Evolutionary conservation across 1,140 invertebrate species (phyloP), one percentile per base, ranked within the genome.

Genomic region (Listronotus oregonensis): DNA sequence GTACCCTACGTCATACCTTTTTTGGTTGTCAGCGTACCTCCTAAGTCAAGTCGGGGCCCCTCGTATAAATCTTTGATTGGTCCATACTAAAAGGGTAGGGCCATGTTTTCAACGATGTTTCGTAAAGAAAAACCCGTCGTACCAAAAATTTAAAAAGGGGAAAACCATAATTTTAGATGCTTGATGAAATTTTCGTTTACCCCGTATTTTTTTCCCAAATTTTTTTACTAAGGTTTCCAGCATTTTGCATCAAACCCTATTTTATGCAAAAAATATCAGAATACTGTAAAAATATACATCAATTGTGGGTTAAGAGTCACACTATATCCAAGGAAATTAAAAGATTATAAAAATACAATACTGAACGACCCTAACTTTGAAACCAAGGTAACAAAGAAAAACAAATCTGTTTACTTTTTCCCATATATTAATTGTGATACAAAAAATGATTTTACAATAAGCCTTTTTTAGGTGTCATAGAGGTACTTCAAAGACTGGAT

Each of bases 41-140:
- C 89, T 71, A 97, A 85, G 82, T 97, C 94, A 75, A 97, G 90
- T 92, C 71, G 91, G 85, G 17, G 93, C 91, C 95, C 94, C 97
- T 73, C 91, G 87, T 64, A 96, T 91, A 75, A 96, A 94, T 74
- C 94, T 86, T 73, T 95, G 90, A 83, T 96, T 96, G 64, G 94
- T 96, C 95, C 95, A 97, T 17, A 97, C 94, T 55, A 97, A 81
- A n/a, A 40, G 94, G 93, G 83, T 97, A 94, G 15, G 89, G 95
- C 91, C 42, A 91, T 87, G 71, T 87, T 89, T 76, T 96, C 93
- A 76, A 75, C 94, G 91, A 75, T 92, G 88, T 70, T 85, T 70
- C 94, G 84, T 63, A 96, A 90, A 17, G 91, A 90, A 97, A 82
- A 43, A 92, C 90, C 92, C 94, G 91, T 80, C 93, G 86, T 76